phyloP scores from a whole-genome alignment of 2,113 vertebrate species.

The Physeter macrocephalus region DNA sequence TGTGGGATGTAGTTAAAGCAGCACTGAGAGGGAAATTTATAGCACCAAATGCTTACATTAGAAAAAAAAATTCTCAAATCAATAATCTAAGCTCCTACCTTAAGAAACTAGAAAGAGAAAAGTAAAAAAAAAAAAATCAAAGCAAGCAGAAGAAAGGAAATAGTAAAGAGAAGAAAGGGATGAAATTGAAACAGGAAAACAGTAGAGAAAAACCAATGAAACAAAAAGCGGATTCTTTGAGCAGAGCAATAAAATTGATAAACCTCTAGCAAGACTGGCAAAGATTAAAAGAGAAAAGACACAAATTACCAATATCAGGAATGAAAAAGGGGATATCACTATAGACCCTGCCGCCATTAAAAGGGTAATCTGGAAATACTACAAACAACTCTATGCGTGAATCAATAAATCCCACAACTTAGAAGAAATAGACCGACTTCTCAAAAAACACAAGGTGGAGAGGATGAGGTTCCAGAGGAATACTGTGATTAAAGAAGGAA shows the following conservation, averaged over 20 bases:
- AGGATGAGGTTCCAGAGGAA: too few species aligned
- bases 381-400: rapidly evolving
- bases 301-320: not conserved
- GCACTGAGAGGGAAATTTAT: not conserved
- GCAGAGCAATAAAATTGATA: not conserved
- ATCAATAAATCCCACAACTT: not conserved
- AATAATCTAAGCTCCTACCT: not conserved
- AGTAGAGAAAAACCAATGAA: not conserved
- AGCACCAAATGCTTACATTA: not conserved
- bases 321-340: too few species aligned
- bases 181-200: not conserved
- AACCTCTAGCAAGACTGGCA: not conserved
- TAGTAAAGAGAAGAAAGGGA: not conserved
- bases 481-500: not conserved
- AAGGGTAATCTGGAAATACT: too few species aligned
- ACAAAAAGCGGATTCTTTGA: not conserved
- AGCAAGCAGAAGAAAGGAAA: not conserved
- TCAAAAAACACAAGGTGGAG: not conserved
- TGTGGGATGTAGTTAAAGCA: not conserved
- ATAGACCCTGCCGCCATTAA: not conserved
- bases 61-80: not conserved
- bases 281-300: not conserved
- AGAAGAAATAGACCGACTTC: not conserved
- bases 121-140: not conserved
- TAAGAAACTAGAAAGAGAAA: not conserved